phyloP scores from a whole-genome alignment of 2,113 vertebrate species.

The Nyctereutes procyonoides region DNA sequence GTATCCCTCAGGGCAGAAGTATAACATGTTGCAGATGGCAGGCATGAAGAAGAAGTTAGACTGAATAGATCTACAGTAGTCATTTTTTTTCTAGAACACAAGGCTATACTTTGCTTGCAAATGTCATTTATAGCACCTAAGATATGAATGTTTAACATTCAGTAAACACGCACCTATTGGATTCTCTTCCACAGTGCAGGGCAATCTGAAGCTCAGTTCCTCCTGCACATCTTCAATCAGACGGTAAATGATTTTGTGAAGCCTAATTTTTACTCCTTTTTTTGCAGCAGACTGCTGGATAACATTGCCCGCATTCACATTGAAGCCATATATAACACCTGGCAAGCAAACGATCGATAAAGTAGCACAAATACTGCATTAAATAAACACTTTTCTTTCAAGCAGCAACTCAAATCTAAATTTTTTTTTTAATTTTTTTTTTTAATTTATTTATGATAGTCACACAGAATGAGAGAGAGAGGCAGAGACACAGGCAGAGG shows the following conservation, averaged over 20 bases:
- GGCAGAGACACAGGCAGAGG: too few relatives aligned
- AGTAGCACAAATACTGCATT: background rate
- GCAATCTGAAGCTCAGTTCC: constrained; percentile 90
- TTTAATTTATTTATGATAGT: too few relatives aligned
- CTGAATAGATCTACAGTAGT: background rate
- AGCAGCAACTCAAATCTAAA: constrained; percentile 3
- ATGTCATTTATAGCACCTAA: background rate
- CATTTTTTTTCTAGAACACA: constrained; percentile 18
- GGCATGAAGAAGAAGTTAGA: background rate
- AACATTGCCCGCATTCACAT: constrained; percentile 88
- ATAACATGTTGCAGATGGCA: background rate
- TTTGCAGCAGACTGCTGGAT: constrained; percentile 90
- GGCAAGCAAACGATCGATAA: constrained; percentile 51
- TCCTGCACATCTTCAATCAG: constrained; percentile 93
- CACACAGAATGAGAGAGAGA: too few relatives aligned
- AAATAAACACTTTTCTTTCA: background rate
- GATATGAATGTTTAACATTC: background rate
- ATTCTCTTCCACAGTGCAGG: constrained; percentile 82
- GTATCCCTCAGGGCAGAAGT: background rate
- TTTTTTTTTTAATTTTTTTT: too few relatives aligned
- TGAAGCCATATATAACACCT: constrained; percentile 96
- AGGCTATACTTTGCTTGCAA: background rate
- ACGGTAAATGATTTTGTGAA: constrained; percentile 94
- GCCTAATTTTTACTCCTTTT: constrained; percentile 90
- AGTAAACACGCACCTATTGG: constrained; percentile 87